Base-by-base conservation (phyloP, 1,140 invertebrate species). In the Bombus impatiens region DNA sequence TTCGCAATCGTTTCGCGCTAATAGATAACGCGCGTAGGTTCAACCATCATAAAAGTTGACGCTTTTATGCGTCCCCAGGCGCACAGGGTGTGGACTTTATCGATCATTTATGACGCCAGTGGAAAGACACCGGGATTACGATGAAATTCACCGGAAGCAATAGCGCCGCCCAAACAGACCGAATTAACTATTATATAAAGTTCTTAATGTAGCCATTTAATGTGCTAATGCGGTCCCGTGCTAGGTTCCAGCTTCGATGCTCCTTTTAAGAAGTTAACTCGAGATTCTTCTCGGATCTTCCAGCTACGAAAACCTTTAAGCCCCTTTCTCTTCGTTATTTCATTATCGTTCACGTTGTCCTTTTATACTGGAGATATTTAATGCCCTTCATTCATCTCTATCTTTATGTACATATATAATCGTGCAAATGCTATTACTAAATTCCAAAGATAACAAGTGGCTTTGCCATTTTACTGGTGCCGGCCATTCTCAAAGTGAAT, bases 201-300 rank as follows among this genome's bases (percentile, higher is more conserved):
- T 87, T 74, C 75, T 84, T 87, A 87, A 87, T 74, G 82, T 67
- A 84, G 9, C 82, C 75, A 70, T 86, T 86, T 86, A 86, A 82
- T 71, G 84, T 76, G 79, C 84, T 82, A 82, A 82, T 75, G 70
- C 71, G 78, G 71, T 76, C 35, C 53, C 10, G 25, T 32, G 78
- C 37, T 57, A 65, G 76, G 71, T 82, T 86, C 57, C 78, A 44
- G 57, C 59, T 47, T n/a, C 25, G 78, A 57, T 86, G 32, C 84
- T 70, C 37, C 47, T 37, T 71, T 68, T 35, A 86, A 86, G 79
- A 70, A 82, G 71, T 82, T 86, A 68, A 68, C 44, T 53, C 22
- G 37, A 28, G 28, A 40, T 70, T 78, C 59, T 76, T 68, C 42
- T 25, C 62, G 59, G 37, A n/a, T 28, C 84, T 82, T 74, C 40